A percentile compares a stretch with the other conserved stretches of the same genome.
These are phyloP conservation scores for Poecilus cupreus DNA, from an alignment of 2,888 invertebrate genomes.

Conservation along the genomic window DNA sequence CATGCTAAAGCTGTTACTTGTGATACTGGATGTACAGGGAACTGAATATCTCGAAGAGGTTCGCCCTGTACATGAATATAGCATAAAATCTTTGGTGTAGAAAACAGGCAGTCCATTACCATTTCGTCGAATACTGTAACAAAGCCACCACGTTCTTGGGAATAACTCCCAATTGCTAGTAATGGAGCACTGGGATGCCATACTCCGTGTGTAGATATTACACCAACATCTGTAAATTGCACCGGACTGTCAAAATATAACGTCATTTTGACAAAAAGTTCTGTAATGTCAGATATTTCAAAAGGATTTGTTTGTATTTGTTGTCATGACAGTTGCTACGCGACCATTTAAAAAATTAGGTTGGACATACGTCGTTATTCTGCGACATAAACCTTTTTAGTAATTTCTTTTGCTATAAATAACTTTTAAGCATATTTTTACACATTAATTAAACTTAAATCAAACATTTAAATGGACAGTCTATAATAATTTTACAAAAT, in stretches of 20 bases:
- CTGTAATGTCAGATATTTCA: slow-evolving; percentile 30
- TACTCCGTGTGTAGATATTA: slow-evolving; percentile 86
- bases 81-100: neutral
- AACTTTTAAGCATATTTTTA: too few relatives aligned
- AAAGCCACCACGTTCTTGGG: slow-evolving; percentile 91
- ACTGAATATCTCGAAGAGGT: slow-evolving; percentile 83
- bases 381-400: too few relatives aligned
- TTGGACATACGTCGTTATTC: slow-evolving; percentile 37
- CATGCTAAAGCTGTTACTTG: slow-evolving; percentile 90
- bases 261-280: slow-evolving; percentile 76
- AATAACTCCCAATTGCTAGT: slow-evolving; percentile 90
- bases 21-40: slow-evolving; percentile 83
- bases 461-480: too few relatives aligned
- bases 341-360: slow-evolving; percentile 42
- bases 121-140: slow-evolving; percentile 92
- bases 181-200: slow-evolving; percentile 90
- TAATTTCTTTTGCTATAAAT: too few relatives aligned
- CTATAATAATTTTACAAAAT: too few relatives aligned
- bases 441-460: too few relatives aligned
- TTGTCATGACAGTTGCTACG: slow-evolving; percentile 56
- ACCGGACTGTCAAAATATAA: slow-evolving; percentile 89
- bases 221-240: slow-evolving; percentile 83
- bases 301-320: slow-evolving; percentile 46
- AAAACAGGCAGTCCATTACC: slow-evolving; percentile 71
- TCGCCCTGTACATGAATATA: slow-evolving; percentile 77